phyloP scores from a whole-genome alignment of 2,888 invertebrate species.

The Griposia aprilina region DNA sequence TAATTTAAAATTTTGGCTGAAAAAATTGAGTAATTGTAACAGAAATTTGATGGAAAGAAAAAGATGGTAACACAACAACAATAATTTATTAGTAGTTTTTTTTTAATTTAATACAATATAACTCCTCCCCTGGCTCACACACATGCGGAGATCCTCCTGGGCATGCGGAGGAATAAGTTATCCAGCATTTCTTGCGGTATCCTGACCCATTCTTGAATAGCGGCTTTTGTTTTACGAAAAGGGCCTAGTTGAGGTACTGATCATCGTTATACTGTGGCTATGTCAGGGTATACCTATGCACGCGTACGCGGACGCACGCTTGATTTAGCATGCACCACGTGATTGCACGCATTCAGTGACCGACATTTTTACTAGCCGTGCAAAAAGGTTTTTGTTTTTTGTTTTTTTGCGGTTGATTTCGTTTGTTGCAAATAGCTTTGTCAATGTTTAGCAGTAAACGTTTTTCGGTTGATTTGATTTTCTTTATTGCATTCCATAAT shows the following conservation, averaged over 20 bases:
- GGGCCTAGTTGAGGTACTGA: not conserved
- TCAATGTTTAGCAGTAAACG: too few relatives aligned
- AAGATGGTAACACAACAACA: too few relatives aligned
- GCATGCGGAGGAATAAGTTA: too few relatives aligned
- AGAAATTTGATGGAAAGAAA: too few relatives aligned
- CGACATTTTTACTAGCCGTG: constrained; percentile 8
- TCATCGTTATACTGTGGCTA: not conserved
- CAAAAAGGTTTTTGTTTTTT: not conserved
- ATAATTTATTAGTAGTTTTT: too few relatives aligned
- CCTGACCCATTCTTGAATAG: too few relatives aligned
- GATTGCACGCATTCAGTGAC: constrained; percentile 19
- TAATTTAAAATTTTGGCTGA: not conserved
- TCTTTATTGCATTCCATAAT: too few relatives aligned
- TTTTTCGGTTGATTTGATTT: not conserved
- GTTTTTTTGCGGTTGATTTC: not conserved
- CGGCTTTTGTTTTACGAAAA: not conserved
- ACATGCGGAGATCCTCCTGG: too few relatives aligned
- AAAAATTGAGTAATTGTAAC: too few relatives aligned
- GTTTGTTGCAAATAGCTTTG: not conserved
- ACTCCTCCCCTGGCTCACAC: too few relatives aligned
- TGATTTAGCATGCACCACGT: constrained; percentile 12
- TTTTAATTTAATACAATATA: too few relatives aligned
- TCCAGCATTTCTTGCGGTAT: too few relatives aligned
- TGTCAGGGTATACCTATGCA: not conserved
- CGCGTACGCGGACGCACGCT: not conserved